Evolutionary conservation across 2,888 invertebrate genomes (phyloP), one percentile per base, ranked within the genome.

Genomic region (Biston betularia): DNA sequence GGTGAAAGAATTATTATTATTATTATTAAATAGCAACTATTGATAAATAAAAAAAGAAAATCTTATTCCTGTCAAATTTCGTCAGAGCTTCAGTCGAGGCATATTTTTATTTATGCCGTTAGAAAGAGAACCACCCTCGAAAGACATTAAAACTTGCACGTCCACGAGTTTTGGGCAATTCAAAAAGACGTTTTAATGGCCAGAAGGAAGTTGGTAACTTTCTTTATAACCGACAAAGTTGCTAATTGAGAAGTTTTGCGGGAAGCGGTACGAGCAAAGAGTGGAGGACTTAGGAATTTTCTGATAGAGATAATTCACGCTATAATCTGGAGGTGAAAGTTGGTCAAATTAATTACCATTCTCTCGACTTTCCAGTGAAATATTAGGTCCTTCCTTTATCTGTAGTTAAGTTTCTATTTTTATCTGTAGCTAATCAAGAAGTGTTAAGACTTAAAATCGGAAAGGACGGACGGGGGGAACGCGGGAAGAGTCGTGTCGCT

Each of bases 241-340:
- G 73, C 81, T 88, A 86, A 88, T 88, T 88, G 84, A 81, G 80
- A 86, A 88, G 79, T 79, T 71, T 69, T 55, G 57, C 58, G 57
- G 70, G 65, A 63, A 68, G 53, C 50, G 60, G 40, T 40, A 54
- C 42, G 42, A 10, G 61, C 49, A 61, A 67, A 64, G 61, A 61
- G 61, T 49, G 33, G 50, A 60, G 14, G 24, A 12, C 50, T 34
- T 70, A 66, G 53, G 62, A 69, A 65, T 64, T 60, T 61, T 61
- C 60, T 62, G 44, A 15, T 44, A 9, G 9, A 48, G 35, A 59
- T 65, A 49, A 54, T 64, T 58, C 48, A 49, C 14, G 45, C 15
- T 24, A 46, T 57, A 63, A 59, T 64, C 46, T 46, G n/a, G n/a
- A 50, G 35, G 48, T 49, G 12, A 58, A 49, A 59, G 54, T 49